These are phyloP conservation scores for Formica selysi DNA, from an alignment of 1,140 invertebrate species.

Conservation along the genomic window DNA sequence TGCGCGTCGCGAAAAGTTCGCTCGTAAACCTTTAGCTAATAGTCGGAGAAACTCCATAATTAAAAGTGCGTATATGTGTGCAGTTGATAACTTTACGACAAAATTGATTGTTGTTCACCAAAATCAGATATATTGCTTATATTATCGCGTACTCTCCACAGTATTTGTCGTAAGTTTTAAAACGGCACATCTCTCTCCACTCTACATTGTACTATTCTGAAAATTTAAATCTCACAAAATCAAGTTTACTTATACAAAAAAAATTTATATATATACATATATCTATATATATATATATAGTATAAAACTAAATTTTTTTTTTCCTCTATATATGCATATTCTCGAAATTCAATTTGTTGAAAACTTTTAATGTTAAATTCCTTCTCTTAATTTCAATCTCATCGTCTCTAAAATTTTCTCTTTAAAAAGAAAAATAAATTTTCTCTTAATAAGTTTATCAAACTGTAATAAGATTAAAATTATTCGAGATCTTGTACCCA, in stretches of 20 bases:
- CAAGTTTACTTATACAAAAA: no score
- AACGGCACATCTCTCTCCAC: background rate
- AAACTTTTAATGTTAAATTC: background rate
- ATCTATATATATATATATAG: background rate
- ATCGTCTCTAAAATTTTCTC: background rate
- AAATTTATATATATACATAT: background rate
- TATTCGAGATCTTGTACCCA: background rate
- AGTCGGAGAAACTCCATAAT: conserved; percentile 46
- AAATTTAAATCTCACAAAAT: background rate
- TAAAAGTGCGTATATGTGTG: conserved; percentile 58
- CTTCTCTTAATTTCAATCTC: background rate
- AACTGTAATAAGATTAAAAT: background rate
- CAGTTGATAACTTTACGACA: conserved; percentile 53
- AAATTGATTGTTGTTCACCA: background rate
- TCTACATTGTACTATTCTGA: background rate
- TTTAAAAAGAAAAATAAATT: background rate
- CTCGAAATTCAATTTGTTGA: background rate
- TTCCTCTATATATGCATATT: background rate
- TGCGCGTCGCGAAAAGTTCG: background rate
- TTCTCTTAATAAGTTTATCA: background rate
- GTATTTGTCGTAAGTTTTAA: conserved; percentile 9
- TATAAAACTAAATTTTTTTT: background rate
- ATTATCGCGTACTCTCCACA: background rate
- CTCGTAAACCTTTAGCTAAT: conserved; percentile 47
- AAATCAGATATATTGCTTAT: background rate